Evolutionary conservation across 2,888 invertebrate species (phyloP).

Genomic region (Pheosia gnoma): DNA sequence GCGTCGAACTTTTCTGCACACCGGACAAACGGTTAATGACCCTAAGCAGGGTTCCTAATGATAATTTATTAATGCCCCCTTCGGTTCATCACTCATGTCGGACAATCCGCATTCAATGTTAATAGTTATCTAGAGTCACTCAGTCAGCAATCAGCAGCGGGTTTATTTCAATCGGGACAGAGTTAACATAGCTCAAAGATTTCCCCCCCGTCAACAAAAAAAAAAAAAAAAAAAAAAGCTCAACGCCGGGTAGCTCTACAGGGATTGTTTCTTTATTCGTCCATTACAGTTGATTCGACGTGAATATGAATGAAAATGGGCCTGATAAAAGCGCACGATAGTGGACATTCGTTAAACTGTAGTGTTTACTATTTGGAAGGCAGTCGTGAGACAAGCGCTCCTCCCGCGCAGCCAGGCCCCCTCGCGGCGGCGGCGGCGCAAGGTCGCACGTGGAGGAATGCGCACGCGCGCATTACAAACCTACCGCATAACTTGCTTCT

Average conservation of each 20-base stretch:
- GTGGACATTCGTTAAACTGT: slow-evolving; percentile 39
- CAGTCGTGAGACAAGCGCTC: slow-evolving; percentile 48
- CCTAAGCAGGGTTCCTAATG: slow-evolving; percentile 42
- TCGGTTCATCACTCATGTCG: slow-evolving; percentile 27
- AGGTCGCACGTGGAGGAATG: slow-evolving; percentile 57
- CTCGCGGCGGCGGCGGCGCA: slow-evolving; percentile 39
- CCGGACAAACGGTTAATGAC: slow-evolving; percentile 67
- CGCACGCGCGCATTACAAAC: slow-evolving; percentile 33
- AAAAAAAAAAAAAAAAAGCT: no score
- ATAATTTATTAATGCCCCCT: slow-evolving; percentile 46
- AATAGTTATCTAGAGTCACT: slow-evolving; percentile 43
- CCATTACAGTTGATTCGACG: slow-evolving; percentile 34
- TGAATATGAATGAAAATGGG: slow-evolving; percentile 56
- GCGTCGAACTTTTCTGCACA: slow-evolving; percentile 71
- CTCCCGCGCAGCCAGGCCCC: slow-evolving; percentile 11
- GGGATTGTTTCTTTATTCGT: slow-evolving; percentile 31
- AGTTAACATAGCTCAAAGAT: slow-evolving; percentile 40
- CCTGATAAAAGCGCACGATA: slow-evolving; percentile 42
- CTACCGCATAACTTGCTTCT: slow-evolving; percentile 13
- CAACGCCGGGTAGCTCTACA: slow-evolving; percentile 55
- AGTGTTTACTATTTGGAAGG: slow-evolving; percentile 41
- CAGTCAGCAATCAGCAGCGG: slow-evolving; percentile 31
- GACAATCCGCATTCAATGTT: slow-evolving; percentile 47
- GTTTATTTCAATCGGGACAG: slow-evolving; percentile 28
- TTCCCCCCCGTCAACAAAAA: no score